These are phyloP conservation scores for Macrosoma leucophasiata DNA, from an alignment of 2,888 invertebrate genomes.

Conservation along the genomic window DNA sequence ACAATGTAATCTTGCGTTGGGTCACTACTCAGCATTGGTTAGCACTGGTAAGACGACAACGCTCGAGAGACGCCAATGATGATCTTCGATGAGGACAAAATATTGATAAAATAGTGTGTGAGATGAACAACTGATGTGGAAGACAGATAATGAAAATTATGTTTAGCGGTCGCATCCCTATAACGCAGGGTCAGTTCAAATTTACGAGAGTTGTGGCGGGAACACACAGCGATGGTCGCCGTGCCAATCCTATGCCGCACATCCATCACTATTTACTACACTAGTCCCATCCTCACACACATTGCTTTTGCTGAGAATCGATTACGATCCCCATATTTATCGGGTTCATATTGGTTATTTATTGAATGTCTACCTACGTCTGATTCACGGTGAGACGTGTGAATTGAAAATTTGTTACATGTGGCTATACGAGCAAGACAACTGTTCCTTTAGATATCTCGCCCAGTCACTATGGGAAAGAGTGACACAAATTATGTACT, in stretches of 20 bases:
- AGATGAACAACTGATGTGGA: slow-evolving; percentile 29
- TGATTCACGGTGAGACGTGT: no score
- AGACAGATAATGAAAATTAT: slow-evolving; percentile 38
- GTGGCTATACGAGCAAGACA: no score
- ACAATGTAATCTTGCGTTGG: no score
- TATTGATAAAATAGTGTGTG: slow-evolving; percentile 12
- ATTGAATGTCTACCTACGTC: slow-evolving; percentile 25
- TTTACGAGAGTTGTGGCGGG: slow-evolving; percentile 37
- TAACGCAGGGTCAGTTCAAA: slow-evolving; percentile 38
- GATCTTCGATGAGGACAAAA: no score
- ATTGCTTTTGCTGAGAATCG: slow-evolving; percentile 26
- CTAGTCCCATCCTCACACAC: slow-evolving; percentile 19
- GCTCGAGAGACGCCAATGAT: no score
- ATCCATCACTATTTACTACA: slow-evolving; percentile 41
- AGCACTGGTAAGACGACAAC: no score
- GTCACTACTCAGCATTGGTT: no score
- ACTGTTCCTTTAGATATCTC: no score
- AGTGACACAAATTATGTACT: no score
- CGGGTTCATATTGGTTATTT: slow-evolving; percentile 24
- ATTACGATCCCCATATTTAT: slow-evolving; percentile 27
- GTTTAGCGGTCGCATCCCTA: slow-evolving; percentile 29
- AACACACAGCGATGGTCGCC: no score
- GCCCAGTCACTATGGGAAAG: no score
- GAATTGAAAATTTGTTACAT: no score
- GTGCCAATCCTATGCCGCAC: slow-evolving; percentile 17